A percentile compares a stretch with the other conserved stretches of the same genome.
Conservation (phyloP, 2,888 invertebrate species). For the Himalopsyche tibetana region DNA sequence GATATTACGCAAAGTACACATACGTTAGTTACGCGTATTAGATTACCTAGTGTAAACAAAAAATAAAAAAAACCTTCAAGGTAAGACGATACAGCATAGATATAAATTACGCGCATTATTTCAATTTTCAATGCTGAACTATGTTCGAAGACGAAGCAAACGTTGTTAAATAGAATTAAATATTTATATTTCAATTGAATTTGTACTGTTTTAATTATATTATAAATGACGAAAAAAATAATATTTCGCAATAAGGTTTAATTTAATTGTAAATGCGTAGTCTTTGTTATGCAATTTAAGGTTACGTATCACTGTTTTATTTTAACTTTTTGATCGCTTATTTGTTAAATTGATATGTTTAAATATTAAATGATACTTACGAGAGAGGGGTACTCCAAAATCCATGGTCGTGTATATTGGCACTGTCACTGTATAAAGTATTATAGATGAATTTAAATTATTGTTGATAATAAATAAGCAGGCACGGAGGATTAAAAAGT, state of each 20-base stretch:
- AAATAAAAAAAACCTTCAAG: constrained; percentile 8
- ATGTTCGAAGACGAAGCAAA: neutral
- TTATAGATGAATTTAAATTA: no score
- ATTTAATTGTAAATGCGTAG: no score
- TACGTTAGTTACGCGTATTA: constrained; percentile 2
- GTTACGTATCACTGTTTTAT: no score
- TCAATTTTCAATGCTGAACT: constrained; percentile 18
- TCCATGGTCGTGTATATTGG: constrained; percentile 21
- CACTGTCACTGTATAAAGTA: neutral
- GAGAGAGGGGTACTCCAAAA: constrained; percentile 1
- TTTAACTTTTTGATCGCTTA: no score
- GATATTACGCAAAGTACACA: neutral
- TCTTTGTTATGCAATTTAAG: no score
- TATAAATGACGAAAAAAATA: no score
- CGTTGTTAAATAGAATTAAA: no score
- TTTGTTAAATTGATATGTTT: neutral
- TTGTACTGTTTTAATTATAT: no score
- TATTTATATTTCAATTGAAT: no score
- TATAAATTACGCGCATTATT: constrained; percentile 25
- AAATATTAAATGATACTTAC: neutral
- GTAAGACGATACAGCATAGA: neutral
- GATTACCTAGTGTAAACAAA: constrained; percentile 12
- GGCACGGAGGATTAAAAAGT: no score
- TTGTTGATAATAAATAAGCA: no score
- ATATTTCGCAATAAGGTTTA: no score